These are phyloP conservation scores for Pemphredon lugubris DNA, from an alignment of 2,888 invertebrate genomes.

Conservation along the genomic window DNA sequence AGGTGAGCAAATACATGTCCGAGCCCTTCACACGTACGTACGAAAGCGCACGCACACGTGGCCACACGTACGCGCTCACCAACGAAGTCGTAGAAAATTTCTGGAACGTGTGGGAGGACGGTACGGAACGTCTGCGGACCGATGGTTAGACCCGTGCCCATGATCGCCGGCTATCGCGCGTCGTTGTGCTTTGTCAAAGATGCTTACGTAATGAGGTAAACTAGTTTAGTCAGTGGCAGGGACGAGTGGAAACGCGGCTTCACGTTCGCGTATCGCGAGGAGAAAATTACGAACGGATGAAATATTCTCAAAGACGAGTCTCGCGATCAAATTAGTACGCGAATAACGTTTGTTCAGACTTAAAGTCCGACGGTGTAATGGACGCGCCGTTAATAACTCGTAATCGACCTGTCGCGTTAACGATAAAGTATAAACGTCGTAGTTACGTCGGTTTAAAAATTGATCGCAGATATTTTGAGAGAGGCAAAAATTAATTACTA, in stretches of 20 bases:
- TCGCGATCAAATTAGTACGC: no score
- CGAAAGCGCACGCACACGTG: constrained; percentile 9
- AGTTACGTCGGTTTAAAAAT: background rate
- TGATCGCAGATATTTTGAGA: background rate
- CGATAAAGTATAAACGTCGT: no score
- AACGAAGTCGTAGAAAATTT: constrained; percentile 38
- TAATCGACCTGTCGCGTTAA: no score
- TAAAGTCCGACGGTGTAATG: no score
- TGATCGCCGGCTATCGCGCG: constrained; percentile 46
- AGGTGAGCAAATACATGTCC: constrained; percentile 71
- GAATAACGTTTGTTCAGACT: no score
- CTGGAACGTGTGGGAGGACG: constrained; percentile 41
- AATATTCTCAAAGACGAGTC: background rate
- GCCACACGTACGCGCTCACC: background rate
- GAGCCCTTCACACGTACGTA: constrained; percentile 14
- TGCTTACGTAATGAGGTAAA: constrained; percentile 66
- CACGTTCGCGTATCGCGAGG: background rate
- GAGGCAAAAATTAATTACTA: background rate
- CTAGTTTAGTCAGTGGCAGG: constrained; percentile 54
- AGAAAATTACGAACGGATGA: background rate
- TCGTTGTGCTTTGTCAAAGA: constrained; percentile 64
- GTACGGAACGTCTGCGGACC: constrained; percentile 25
- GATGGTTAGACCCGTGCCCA: constrained; percentile 19
- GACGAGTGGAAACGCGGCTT: constrained; percentile 2
- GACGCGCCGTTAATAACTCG: no score